Evolutionary conservation across 2,888 invertebrate species (phyloP), one percentile per base, ranked within the genome.

Genomic region (Dendrolimus pini): DNA sequence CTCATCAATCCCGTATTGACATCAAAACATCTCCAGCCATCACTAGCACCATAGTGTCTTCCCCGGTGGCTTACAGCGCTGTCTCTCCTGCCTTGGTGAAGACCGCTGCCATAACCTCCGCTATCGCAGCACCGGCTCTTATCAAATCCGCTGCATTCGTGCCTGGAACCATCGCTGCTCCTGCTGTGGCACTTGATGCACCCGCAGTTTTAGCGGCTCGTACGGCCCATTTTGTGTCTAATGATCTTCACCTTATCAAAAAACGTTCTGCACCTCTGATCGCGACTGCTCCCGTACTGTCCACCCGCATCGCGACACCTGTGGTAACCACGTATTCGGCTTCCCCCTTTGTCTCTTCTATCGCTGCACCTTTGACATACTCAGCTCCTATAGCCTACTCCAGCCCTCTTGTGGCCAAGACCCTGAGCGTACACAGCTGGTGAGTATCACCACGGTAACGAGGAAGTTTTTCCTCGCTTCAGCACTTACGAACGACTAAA

Each of bases 181-280:
- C 76, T n/a, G 66, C 68, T n/a, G 12, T 82, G 18, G 84, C 85
- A 52, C 67, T 81, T 52, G 87, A 88, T 55, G 87, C 88, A 8
- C 84, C 86, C 54, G 88, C 87, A 62, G 84, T 88, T 13, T 65
- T 81, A 57, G 86, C 88, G 55, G 89, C 88, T 42, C 85, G 83
- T 57, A 79, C 82, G 55, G 85, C 82, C 14, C 89, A 86, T 70
- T 80, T 83, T 53, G 78, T 86, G 65, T 84, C 89, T 55, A 85
- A 88, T 61, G 82, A 77, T 41, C 74, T 74, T 10, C 90, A 90
- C 66, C 64, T 78, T 59, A 82, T 91, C 69, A 72, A 77, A 62
- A 91, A 91, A 70, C 85, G 91, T 12, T 89, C 90, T 1, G 82
- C 73, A 47, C 58, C 70, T 14, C 59, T 79, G 41, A 41, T 70